Conservation (phyloP, 1,140 invertebrate species). For the Dreissena rostriformis region DNA sequence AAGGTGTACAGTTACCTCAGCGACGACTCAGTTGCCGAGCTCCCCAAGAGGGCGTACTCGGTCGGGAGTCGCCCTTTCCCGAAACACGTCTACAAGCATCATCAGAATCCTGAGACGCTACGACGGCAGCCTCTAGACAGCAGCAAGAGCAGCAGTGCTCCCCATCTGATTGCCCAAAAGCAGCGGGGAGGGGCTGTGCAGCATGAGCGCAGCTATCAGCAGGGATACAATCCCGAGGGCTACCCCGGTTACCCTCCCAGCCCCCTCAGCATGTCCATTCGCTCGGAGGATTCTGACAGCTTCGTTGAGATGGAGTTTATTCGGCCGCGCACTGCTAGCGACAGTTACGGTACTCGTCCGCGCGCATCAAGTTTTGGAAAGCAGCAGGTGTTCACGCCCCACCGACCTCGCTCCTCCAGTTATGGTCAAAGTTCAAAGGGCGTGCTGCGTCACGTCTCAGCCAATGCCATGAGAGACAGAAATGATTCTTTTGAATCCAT, state of each 20-base stretch:
- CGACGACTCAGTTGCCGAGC: constrained; percentile 73
- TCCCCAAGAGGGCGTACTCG: constrained; percentile 89
- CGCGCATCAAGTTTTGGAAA: constrained; percentile 76
- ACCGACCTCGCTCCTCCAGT: constrained; percentile 77
- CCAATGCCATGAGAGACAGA: constrained; percentile 23
- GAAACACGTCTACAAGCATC: constrained; percentile 37
- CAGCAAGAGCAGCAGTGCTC: constrained; percentile 74
- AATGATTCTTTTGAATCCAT: constrained; percentile 67
- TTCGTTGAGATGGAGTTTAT: constrained; percentile 77
- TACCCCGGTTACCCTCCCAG: constrained; percentile 60
- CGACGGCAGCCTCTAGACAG: constrained; percentile 64
- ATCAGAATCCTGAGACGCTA: constrained; percentile 57
- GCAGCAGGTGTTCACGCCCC: constrained; percentile 57
- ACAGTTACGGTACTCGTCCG: constrained; percentile 75
- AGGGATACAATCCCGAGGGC: constrained; percentile 40
- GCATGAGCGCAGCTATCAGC: constrained; percentile 33
- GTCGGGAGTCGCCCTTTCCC: constrained; percentile 89
- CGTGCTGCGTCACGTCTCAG: constrained; percentile 52
- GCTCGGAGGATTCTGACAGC: constrained; percentile 75
- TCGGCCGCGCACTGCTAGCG: constrained; percentile 77
- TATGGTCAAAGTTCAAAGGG: constrained; percentile 72
- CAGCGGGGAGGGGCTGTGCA: constrained; percentile 1
- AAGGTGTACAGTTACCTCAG: constrained; percentile 75
- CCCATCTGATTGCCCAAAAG: constrained; percentile 72
- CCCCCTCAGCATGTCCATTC: constrained; percentile 68